These are phyloP conservation scores for Trissolcus brochymenae DNA, from an alignment of 2,888 invertebrate species.

Conservation along the genomic window DNA sequence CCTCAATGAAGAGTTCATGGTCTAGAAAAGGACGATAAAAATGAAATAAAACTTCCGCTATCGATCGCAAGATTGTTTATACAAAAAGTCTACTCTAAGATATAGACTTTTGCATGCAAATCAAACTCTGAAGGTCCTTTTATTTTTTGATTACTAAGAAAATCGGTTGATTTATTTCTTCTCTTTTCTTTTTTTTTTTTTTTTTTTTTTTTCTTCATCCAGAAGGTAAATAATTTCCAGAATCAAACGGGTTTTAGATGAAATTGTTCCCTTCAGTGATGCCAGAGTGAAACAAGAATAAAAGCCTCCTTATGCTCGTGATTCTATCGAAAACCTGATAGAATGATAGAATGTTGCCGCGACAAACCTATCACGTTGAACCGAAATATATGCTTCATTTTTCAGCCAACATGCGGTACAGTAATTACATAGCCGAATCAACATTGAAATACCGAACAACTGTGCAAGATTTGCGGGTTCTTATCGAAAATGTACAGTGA, in stretches of 20 bases:
- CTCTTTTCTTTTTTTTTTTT: constrained; percentile 17
- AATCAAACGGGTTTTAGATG: constrained; percentile 52
- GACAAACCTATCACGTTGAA: constrained; percentile 45
- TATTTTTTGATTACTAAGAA: constrained; percentile 40
- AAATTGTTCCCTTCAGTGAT: constrained; percentile 51
- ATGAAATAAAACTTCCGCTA: background rate
- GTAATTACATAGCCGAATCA: constrained; percentile 35
- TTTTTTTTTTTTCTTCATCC: constrained; percentile 16
- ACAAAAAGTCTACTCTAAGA: too few relatives aligned
- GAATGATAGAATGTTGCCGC: constrained; percentile 51
- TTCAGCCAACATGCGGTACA: constrained; percentile 13
- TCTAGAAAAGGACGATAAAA: background rate
- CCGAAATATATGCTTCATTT: constrained; percentile 27
- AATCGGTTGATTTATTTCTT: constrained; percentile 47
- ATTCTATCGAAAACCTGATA: constrained; percentile 46
- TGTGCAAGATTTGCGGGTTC: background rate
- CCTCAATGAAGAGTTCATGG: background rate
- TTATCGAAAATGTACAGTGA: background rate
- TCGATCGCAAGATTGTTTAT: constrained; percentile 1
- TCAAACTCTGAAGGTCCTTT: constrained; percentile 5
- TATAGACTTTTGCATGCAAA: too few relatives aligned
- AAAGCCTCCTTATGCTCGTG: constrained; percentile 52
- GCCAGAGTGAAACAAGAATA: constrained; percentile 49
- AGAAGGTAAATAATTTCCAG: constrained; percentile 48
- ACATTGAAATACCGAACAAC: constrained; percentile 14